Evolutionary conservation across 1,140 invertebrate genomes (phyloP), one percentile per base, ranked within the genome.

Genomic region (Drosophila yakuba): DNA sequence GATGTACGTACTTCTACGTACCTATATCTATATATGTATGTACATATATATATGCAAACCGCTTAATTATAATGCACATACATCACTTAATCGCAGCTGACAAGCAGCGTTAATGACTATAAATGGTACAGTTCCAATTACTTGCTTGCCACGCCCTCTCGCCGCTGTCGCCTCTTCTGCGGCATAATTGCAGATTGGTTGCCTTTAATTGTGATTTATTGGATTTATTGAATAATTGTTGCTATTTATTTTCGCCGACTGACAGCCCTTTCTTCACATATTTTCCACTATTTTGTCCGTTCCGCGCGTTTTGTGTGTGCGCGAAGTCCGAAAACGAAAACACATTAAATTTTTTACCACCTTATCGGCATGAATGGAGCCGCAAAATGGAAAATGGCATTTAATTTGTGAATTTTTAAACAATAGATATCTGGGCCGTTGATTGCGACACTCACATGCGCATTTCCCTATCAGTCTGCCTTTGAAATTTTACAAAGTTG

Each of bases 351-450:
- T 79, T 66, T 76, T 83, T 83, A 51, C 55, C 59, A 76, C 80
- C 75, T 89, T 88, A 88, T 88, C 83, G 72, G 73, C 66, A 88
- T 88, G 80, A 88, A 88, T 86, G 83, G 45, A 89, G 83, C 83
- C 83, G 83, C 80, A 84, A 88, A 51, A 86, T 77, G 79, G 45
- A 84, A 88, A 51, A 86, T 77, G 79, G 45, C 63, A 83, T 89
- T 88, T 88, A 80, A 89, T 88, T 83, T 88, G 79, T 79, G 72
- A 82, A 69, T 88, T 83, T 83, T 78, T 66, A 60, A 76, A 78
- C 83, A 52, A 77, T 89, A 77, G 83, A 89, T 88, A 86, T 89
- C 75, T 81, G 62, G 57, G 61, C 44, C 50, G 57, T 38, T 77
- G 74, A 77, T 60, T 67, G 17, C 73, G 48, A n/a, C 38, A 79